Conservation (phyloP, 2,888 invertebrate genomes). For the Tenthredo amoena region DNA sequence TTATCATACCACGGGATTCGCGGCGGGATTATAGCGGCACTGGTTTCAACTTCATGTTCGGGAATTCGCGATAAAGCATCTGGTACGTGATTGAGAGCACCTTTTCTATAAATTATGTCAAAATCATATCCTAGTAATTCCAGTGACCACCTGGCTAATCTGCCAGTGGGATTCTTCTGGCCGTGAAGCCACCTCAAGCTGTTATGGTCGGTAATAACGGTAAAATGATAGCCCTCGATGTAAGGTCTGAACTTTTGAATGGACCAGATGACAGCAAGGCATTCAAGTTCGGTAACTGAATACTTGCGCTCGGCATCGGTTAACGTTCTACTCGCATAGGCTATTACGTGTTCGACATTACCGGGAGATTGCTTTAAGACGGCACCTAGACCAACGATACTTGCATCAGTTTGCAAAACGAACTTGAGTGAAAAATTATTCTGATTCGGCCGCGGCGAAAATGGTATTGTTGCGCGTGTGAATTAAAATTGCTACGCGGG, state of each 20-base stretch:
- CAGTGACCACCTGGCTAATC: slow-evolving; percentile 58
- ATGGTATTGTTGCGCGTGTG: no score
- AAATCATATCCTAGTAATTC: slow-evolving; percentile 58
- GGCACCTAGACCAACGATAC: slow-evolving; percentile 55
- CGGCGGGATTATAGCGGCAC: neutral
- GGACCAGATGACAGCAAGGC: slow-evolving; percentile 61
- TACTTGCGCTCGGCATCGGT: slow-evolving; percentile 56
- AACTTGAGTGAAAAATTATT: slow-evolving; percentile 54
- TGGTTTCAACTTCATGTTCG: neutral
- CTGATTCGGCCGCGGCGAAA: no score
- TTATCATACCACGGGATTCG: neutral
- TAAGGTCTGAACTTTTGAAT: slow-evolving; percentile 61
- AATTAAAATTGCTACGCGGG: no score
- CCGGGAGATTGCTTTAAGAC: slow-evolving; percentile 52
- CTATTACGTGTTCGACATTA: slow-evolving; percentile 55
- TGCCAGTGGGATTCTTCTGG: slow-evolving; percentile 59
- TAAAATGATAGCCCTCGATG: slow-evolving; percentile 62
- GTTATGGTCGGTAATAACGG: slow-evolving; percentile 64
- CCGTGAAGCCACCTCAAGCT: slow-evolving; percentile 61
- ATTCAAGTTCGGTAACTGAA: slow-evolving; percentile 60
- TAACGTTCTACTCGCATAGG: slow-evolving; percentile 56
- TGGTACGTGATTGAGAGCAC: slow-evolving; percentile 54
- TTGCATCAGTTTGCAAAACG: slow-evolving; percentile 59
- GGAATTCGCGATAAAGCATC: neutral
- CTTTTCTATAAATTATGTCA: slow-evolving; percentile 55